These are phyloP conservation scores for Trichomalopsis sarcophagae DNA, from an alignment of 1,140 invertebrate genomes.

Conservation along the genomic window DNA sequence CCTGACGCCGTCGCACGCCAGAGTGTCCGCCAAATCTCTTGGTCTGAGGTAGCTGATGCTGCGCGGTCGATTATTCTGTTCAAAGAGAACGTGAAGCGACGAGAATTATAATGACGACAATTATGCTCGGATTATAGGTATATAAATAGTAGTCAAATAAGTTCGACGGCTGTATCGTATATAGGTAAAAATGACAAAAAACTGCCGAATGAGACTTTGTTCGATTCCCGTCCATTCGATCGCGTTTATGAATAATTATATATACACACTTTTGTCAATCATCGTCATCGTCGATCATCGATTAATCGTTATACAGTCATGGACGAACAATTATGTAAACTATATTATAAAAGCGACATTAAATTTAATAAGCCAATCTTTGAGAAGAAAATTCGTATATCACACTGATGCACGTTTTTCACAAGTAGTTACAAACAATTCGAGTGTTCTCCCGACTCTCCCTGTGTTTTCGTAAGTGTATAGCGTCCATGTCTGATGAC, in stretches of 20 bases:
- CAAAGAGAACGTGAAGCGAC: neutral
- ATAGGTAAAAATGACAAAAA: neutral
- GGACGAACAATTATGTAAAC: neutral
- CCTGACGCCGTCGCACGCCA: constrained; percentile 23
- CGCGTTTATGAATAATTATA: neutral
- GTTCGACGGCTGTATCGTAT: constrained; percentile 38
- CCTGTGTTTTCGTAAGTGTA: constrained; percentile 11
- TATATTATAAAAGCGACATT: no score
- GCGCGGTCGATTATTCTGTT: neutral
- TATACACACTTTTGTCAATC: constrained; percentile 7
- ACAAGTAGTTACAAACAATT: neutral
- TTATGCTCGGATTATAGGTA: no score
- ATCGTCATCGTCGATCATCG: constrained; percentile 2
- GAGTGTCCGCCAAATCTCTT: neutral
- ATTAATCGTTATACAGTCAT: neutral
- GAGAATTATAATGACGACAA: neutral
- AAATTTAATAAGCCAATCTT: no score
- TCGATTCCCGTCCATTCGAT: constrained; percentile 52
- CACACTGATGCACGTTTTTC: neutral
- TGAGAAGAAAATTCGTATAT: no score
- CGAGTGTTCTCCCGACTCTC: no score
- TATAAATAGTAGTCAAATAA: neutral
- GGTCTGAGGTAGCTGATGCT: neutral
- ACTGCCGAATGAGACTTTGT: constrained; percentile 47
- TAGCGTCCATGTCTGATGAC: neutral